Conservation (phyloP, 2,797 vertebrate species). For the Danio jaintianensis region DNA sequence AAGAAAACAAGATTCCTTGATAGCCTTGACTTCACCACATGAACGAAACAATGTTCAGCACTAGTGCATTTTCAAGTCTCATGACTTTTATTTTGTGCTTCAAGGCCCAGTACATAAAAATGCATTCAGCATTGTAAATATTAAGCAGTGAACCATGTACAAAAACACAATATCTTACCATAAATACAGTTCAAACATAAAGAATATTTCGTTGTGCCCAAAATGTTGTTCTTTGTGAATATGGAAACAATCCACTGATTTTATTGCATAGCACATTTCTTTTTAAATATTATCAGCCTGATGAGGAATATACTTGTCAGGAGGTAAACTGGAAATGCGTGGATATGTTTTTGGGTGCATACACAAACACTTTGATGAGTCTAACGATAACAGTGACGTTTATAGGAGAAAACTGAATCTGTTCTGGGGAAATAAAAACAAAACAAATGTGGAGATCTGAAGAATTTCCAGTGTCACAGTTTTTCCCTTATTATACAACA, state of each 20-base stretch:
- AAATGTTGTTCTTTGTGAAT: constrained; percentile 65
- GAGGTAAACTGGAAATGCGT: background rate
- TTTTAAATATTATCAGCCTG: constrained; percentile 32
- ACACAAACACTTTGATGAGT: constrained; percentile 1
- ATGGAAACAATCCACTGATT: constrained; percentile 68
- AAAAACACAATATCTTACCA: constrained; percentile 76
- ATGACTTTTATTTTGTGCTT: constrained; percentile 52
- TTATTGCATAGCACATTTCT: constrained; percentile 77
- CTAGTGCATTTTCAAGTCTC: background rate
- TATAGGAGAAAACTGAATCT: background rate
- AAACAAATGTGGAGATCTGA: constrained; percentile 7
- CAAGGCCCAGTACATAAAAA: constrained; percentile 59
- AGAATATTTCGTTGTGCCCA: constrained; percentile 72
- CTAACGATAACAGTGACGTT: background rate
- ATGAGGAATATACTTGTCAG: constrained; percentile 33
- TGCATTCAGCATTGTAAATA: constrained; percentile 49
- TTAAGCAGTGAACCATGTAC: constrained; percentile 57
- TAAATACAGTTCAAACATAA: constrained; percentile 79
- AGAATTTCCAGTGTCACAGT: constrained; percentile 9
- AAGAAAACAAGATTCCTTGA: background rate
- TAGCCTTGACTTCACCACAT: background rate
- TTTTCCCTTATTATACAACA: constrained; percentile 5
- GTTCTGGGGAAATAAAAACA: background rate
- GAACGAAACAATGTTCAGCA: background rate
- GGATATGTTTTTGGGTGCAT: background rate